These are phyloP conservation scores for Blastobasis adustella DNA, from an alignment of 2,888 invertebrate genomes.

Conservation along the genomic window DNA sequence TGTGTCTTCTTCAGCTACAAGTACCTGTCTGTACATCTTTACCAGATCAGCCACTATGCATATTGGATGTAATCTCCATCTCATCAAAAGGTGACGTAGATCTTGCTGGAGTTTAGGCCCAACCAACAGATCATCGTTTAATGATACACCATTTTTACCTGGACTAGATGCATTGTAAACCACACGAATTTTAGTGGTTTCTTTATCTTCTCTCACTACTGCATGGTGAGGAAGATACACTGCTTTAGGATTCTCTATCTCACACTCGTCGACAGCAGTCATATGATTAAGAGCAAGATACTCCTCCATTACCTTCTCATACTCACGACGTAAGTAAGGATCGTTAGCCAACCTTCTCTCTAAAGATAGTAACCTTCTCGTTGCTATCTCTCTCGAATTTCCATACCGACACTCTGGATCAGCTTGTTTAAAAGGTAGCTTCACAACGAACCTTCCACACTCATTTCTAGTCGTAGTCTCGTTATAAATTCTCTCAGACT, in stretches of 20 bases:
- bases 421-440: slow-evolving; percentile 1
- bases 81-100: slow-evolving; percentile 15
- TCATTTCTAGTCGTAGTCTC: slow-evolving; percentile 9
- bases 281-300: slow-evolving; percentile 17
- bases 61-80: slow-evolving; percentile 11
- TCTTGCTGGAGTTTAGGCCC: slow-evolving; percentile 18
- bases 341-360: slow-evolving; percentile 12
- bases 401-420: slow-evolving; percentile 8
- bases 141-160: slow-evolving; percentile 6
- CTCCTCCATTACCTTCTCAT: slow-evolving; percentile 16
- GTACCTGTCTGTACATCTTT: slow-evolving; percentile 23
- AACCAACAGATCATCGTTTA: slow-evolving; percentile 15
- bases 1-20: slow-evolving; percentile 1
- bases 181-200: slow-evolving; percentile 14
- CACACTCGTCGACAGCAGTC: slow-evolving; percentile 2
- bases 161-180: slow-evolving; percentile 16
- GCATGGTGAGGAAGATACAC: slow-evolving; percentile 26
- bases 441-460: slow-evolving; percentile 9
- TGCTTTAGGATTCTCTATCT: slow-evolving; percentile 4
- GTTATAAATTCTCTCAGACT: slow-evolving; percentile 9
- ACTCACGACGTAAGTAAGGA: slow-evolving; percentile 11
- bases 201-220: slow-evolving; percentile 16
- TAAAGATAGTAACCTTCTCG: slow-evolving; percentile 11
- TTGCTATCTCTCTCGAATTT: slow-evolving; percentile 9
- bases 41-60: slow-evolving; percentile 11